Conservation (phyloP, 2,888 invertebrate species). For the Alcis repandata region DNA sequence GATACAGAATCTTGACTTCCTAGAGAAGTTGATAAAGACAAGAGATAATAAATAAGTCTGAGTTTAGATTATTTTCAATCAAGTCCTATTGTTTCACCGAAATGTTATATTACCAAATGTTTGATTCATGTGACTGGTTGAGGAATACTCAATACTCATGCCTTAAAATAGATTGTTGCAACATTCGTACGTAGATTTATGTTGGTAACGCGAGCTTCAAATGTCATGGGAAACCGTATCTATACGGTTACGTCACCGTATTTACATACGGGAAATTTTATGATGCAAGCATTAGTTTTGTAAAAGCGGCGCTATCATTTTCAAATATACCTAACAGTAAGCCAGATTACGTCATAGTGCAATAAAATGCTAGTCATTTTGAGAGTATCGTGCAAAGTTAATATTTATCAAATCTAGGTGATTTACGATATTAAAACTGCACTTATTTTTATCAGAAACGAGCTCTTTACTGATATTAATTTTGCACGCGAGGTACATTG, state of each 20-base stretch:
- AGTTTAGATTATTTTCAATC: background rate
- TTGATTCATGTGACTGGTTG: too few relatives aligned
- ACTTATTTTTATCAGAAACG: slow-evolving; percentile 17
- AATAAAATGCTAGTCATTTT: slow-evolving; percentile 8
- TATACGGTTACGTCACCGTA: slow-evolving; percentile 13
- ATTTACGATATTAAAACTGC: slow-evolving; percentile 20
- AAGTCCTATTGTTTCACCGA: too few relatives aligned
- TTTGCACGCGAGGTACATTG: too few relatives aligned
- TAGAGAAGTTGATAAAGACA: too few relatives aligned
- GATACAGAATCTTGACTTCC: background rate
- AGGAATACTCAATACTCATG: background rate
- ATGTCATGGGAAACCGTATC: slow-evolving; percentile 19
- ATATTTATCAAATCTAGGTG: slow-evolving; percentile 22
- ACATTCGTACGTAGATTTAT: background rate
- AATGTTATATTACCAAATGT: too few relatives aligned
- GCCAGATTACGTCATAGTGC: slow-evolving; percentile 14
- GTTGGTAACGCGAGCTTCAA: background rate
- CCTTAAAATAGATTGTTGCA: background rate
- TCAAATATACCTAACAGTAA: slow-evolving; percentile 19
- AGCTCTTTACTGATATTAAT: background rate
- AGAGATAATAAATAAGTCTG: background rate
- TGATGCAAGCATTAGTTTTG: slow-evolving; percentile 23
- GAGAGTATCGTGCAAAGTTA: slow-evolving; percentile 14
- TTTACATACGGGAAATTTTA: slow-evolving; percentile 26
- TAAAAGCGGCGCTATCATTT: slow-evolving; percentile 17